Conservation (phyloP, 2,888 invertebrate species). For the Spilarctia lutea region DNA sequence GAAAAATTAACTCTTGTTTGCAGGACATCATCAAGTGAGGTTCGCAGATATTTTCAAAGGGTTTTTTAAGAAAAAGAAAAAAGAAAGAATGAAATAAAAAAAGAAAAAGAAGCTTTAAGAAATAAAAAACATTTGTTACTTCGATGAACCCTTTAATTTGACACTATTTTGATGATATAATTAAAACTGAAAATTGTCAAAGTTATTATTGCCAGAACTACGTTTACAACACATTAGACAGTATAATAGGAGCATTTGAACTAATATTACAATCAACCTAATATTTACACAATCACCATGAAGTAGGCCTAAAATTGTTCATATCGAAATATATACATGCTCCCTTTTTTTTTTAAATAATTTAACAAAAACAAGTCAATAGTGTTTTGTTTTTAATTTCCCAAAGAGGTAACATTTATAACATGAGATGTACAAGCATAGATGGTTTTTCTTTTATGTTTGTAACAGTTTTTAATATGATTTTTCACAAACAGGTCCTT, state of each 20-base stretch:
- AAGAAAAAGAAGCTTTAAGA: too few species aligned
- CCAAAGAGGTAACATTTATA: conserved; percentile 33
- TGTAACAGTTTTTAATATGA: conserved; percentile 36
- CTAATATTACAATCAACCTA: conserved; percentile 30
- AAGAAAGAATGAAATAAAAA: too few species aligned
- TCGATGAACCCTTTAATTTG: conserved; percentile 81
- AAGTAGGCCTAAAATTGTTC: conserved; percentile 53
- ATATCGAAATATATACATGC: conserved; percentile 33
- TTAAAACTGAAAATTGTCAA: conserved; percentile 58
- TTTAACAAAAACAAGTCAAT: conserved; percentile 29
- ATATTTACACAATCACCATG: conserved; percentile 39
- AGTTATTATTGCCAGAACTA: conserved; percentile 51
- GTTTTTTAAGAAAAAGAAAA: too few species aligned
- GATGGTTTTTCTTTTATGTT: conserved; percentile 37
- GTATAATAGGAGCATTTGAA: conserved; percentile 42
- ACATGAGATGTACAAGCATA: conserved; percentile 45
- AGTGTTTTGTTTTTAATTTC: conserved; percentile 31
- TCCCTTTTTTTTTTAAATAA: conserved; percentile 20
- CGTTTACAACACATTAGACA: conserved; percentile 38
- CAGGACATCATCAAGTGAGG: too few species aligned
- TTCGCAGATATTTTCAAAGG: too few species aligned
- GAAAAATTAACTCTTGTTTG: too few species aligned
- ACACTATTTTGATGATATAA: conserved; percentile 72
- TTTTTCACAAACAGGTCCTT: conserved; percentile 36
- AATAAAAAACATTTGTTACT: conserved; percentile 63